Evolutionary conservation across 1,140 invertebrate species (phyloP).

Genomic region (Andricus grossulariae): DNA sequence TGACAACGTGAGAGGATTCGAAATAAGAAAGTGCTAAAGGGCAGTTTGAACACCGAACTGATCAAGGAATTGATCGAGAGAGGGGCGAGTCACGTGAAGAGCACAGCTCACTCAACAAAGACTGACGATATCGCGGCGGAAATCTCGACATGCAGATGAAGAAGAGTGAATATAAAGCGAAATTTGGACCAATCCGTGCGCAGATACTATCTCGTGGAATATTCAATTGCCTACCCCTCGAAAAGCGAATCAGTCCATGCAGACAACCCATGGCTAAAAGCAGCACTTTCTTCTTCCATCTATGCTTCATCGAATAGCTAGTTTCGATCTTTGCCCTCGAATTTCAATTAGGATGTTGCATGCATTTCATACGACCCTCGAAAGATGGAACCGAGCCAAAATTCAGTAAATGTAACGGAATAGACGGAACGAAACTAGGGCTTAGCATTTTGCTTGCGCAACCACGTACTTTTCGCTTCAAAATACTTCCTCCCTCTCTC

Average conservation of each 20-base stretch:
- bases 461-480: constrained; percentile 3
- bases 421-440: constrained; percentile 26
- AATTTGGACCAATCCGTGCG: constrained; percentile 21
- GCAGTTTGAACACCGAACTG: background rate
- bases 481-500: background rate
- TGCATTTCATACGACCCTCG: constrained; percentile 40
- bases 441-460: constrained; percentile 23
- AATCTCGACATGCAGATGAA: constrained; percentile 57
- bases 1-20: no score
- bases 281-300: constrained; percentile 26
- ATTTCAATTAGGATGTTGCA: constrained; percentile 47
- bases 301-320: constrained; percentile 1
- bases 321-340: constrained; percentile 35
- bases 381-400: constrained; percentile 40
- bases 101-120: constrained; percentile 43
- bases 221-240: constrained; percentile 48
- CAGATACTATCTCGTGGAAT: constrained; percentile 47
- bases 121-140: constrained; percentile 48
- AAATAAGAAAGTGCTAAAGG: no score
- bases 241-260: constrained; percentile 35
- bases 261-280: constrained; percentile 46
- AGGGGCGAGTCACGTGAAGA: background rate
- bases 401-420: constrained; percentile 33
- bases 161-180: constrained; percentile 42
- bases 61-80: background rate